Evolutionary conservation across 2,888 invertebrate genomes (phyloP).

Genomic region (Meandrusa payeni): DNA sequence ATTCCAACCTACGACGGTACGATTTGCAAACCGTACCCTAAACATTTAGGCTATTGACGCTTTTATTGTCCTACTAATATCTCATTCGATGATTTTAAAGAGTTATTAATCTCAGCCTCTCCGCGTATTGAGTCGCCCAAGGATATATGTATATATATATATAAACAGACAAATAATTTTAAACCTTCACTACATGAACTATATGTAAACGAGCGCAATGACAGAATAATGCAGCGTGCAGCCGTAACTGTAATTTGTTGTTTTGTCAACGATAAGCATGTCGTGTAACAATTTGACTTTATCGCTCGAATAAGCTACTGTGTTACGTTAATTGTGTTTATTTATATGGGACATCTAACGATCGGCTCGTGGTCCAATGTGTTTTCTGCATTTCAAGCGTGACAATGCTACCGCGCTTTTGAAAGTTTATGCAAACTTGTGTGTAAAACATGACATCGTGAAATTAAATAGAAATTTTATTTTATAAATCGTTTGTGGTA

Average conservation of each 20-base stretch:
- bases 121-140: too few species aligned
- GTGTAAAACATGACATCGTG: too few species aligned
- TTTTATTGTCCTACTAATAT: too few species aligned
- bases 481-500: too few species aligned
- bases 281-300: conserved; percentile 50
- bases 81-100: too few species aligned
- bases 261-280: conserved; percentile 44
- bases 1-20: too few species aligned
- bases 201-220: conserved; percentile 5
- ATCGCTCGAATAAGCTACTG: conserved; percentile 37
- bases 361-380: conserved; percentile 3
- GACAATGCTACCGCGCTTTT: background rate
- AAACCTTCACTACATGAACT: too few species aligned
- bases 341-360: conserved; percentile 18
- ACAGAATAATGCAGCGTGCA: conserved; percentile 11
- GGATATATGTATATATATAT: too few species aligned
- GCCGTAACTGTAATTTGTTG: conserved; percentile 14
- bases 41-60: too few species aligned
- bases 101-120: too few species aligned
- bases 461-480: background rate
- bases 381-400: conserved; percentile 1
- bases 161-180: too few species aligned
- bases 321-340: conserved; percentile 23
- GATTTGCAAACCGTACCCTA: too few species aligned
- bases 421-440: background rate